Base-by-base conservation (phyloP, 2,113 vertebrate species). In the Rhinichthys klamathensis region DNA sequence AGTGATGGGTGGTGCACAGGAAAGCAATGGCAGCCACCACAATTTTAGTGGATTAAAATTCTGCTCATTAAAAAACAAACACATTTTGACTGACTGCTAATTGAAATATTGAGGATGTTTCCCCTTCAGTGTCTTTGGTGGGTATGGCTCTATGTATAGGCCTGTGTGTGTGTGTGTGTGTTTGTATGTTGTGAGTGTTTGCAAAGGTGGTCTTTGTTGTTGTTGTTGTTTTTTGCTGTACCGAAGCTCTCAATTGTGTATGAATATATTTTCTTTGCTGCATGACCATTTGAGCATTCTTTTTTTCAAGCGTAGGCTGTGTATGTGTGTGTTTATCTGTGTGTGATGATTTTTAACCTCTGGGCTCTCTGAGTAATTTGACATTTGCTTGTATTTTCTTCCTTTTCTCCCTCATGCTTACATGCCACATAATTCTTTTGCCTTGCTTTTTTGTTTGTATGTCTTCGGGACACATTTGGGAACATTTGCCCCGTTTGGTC, bases 321-420 rank as follows among this genome's bases (percentile, higher is more conserved):
- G 80, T 35, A 23, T 32, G 44, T 32, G 30, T 65, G 30, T 80
- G 60, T 80, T 44, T 11, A n/a, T 25, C 32, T 41, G 12, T 25
- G 61, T 58, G 81, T 56, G 65, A 12, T 12, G 49, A 51, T 67
- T 82, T 82, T 72, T 18, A n/a, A 70, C 67, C 81, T 72, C 67
- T 58, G 67, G 80, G 67, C 65, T 83, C 61, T 67, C 46, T 83
- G 81, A 83, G 49, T 83, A 72, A 83, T 38, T 49, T 82, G 65
- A 72, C 80, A 72, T 82, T 82, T 82, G 30, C 21, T 54, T 83
- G 30, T 46, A 46, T 73, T 61, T 49, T 72, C n/a, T 13, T 46
- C 27, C 9, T 78, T 78, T 78, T 23, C 6, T 25, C 44, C 25
- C 35, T 84, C 60, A n/a, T 21, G 25, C 23, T 18, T 15, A 23